These are phyloP conservation scores for Cyanocitta stelleri DNA, from an alignment of 2,113 vertebrate genomes.

Conservation along the genomic window DNA sequence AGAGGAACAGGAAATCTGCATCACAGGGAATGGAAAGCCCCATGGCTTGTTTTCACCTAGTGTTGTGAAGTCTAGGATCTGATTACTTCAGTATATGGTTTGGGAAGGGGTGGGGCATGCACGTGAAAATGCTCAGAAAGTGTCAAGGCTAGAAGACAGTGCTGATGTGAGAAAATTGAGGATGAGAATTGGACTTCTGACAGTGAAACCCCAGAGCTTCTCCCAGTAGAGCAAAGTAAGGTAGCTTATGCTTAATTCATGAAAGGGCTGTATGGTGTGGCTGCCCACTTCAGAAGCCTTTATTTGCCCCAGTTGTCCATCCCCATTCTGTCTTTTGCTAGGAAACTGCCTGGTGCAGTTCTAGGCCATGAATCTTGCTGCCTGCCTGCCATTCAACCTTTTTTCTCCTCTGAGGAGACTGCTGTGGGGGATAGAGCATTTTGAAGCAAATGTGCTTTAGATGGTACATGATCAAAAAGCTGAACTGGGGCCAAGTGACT, in stretches of 20 bases:
- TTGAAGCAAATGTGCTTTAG: neutral
- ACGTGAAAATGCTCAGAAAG: neutral
- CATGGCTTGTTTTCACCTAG: neutral
- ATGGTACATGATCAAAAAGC: neutral
- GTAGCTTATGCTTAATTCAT: neutral
- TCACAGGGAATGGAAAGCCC: neutral
- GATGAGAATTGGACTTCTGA: neutral
- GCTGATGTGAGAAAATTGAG: neutral
- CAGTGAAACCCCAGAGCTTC: neutral
- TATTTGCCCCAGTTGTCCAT: neutral
- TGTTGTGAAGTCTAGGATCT: neutral
- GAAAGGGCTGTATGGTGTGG: neutral
- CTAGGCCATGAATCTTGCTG: neutral
- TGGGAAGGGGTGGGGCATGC: neutral
- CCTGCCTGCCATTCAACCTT: neutral
- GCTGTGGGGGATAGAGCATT: neutral
- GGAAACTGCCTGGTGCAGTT: neutral
- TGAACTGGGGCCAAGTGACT: neutral
- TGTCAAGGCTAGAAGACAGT: neutral
- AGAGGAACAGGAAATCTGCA: neutral
- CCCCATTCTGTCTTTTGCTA: neutral
- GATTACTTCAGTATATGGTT: rapidly evolving
- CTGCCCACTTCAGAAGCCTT: neutral
- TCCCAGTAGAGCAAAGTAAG: neutral
- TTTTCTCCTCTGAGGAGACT: neutral